Evolutionary conservation across 2,113 vertebrate genomes (phyloP).

Genomic region (Thermophis baileyi): DNA sequence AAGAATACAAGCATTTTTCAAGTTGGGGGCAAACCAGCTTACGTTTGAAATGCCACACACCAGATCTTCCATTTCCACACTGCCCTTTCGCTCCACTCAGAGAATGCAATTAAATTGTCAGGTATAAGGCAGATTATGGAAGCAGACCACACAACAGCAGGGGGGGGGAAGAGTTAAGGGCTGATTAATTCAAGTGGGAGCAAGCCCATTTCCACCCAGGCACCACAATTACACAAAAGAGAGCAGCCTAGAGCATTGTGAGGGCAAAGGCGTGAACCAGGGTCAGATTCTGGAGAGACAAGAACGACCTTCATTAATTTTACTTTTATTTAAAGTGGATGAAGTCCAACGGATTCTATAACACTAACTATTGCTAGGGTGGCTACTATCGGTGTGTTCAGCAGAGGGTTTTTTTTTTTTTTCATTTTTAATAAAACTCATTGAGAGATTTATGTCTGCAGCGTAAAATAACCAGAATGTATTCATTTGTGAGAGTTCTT

Average conservation of each 20-base stretch:
- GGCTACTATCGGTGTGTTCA: too few species aligned
- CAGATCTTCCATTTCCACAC: fast-evolving
- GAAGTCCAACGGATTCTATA: not conserved
- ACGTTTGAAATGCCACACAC: not conserved
- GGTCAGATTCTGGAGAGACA: not conserved
- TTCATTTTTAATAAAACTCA: not conserved
- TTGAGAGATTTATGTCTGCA: not conserved
- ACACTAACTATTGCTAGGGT: not conserved
- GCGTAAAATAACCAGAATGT: not conserved
- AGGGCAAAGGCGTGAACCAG: not conserved
- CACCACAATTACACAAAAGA: not conserved
- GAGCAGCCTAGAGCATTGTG: not conserved
- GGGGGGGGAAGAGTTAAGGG: not conserved
- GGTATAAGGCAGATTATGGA: slow-evolving; percentile 10
- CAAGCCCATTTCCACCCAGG: slow-evolving; percentile 14
- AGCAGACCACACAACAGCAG: not conserved
- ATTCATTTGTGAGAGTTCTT: not conserved
- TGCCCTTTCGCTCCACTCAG: not conserved
- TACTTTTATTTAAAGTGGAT: not conserved
- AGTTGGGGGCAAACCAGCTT: not conserved
- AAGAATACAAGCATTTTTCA: slow-evolving; percentile 5
- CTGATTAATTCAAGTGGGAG: slow-evolving; percentile 13
- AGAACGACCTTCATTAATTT: not conserved
- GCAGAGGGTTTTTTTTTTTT: not conserved
- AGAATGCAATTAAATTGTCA: slow-evolving; percentile 5